A percentile compares a stretch with the other conserved stretches of the same genome.
These are phyloP conservation scores for Actinernus sp. DNA, from an alignment of 92 coral and sea anemone species.

Conservation along the genomic window DNA sequence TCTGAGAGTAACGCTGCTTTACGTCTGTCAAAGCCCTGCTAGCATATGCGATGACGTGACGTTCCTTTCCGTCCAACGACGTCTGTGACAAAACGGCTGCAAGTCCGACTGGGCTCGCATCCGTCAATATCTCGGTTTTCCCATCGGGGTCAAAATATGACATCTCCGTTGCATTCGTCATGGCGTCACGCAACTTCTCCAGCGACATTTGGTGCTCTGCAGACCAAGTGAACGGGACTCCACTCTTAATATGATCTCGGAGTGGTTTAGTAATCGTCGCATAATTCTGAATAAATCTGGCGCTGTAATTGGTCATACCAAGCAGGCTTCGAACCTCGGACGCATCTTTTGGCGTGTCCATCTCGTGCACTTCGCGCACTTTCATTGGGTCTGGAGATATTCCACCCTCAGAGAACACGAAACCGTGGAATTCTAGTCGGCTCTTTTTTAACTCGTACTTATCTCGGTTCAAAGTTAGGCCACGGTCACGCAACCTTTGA, in stretches of 20 bases:
- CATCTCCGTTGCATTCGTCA: no score
- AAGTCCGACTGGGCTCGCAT: no score
- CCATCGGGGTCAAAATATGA: no score
- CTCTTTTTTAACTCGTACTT: slow-evolving; percentile 47
- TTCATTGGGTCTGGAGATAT: slow-evolving; percentile 55
- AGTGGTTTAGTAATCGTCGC: no score
- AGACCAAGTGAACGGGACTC: slow-evolving; percentile 15
- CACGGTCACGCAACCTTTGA: slow-evolving; percentile 29
- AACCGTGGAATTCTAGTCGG: slow-evolving; percentile 38
- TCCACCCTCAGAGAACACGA: slow-evolving; percentile 43
- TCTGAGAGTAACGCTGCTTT: no score
- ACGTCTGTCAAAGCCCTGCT: no score
- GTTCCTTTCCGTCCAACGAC: no score
- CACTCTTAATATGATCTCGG: no score
- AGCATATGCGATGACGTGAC: no score
- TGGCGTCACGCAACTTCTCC: slow-evolving; percentile 10
- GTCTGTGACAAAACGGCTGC: no score
- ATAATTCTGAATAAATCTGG: no score
- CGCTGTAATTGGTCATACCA: slow-evolving; percentile 42
- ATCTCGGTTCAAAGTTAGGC: slow-evolving; percentile 32
- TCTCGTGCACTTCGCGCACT: slow-evolving; percentile 49
- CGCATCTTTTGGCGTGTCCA: slow-evolving; percentile 30
- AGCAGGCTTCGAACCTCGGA: slow-evolving; percentile 60
- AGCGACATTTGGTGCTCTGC: slow-evolving; percentile 20
- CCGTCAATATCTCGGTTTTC: no score